phyloP scores from a whole-genome alignment of 2,797 vertebrate species.

The Eulemur mongoz region DNA sequence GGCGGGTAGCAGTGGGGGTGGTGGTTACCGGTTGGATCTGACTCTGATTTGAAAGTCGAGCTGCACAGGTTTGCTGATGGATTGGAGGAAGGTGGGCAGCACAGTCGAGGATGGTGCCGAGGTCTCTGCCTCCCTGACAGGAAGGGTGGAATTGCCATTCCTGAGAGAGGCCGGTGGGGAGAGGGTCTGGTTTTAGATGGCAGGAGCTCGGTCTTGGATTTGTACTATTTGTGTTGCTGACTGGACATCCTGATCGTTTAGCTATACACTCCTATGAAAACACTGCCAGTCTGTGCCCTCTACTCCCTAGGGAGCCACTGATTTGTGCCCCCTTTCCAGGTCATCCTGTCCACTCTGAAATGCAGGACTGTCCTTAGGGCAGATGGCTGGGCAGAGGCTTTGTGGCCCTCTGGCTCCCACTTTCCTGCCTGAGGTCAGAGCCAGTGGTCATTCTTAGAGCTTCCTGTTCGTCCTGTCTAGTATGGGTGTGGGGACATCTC shows the following conservation, averaged over 20 bases:
- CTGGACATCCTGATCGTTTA: fast-evolving
- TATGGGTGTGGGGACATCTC: fast-evolving
- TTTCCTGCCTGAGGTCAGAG: background rate
- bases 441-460: background rate
- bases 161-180: background rate
- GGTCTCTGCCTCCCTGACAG: fast-evolving
- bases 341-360: background rate
- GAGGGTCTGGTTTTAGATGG: fast-evolving
- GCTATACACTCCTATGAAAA: fast-evolving
- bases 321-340: background rate
- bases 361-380: background rate
- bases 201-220: background rate
- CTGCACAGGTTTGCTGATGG: no score
- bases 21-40: background rate
- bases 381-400: fast-evolving
- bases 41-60: background rate
- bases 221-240: fast-evolving
- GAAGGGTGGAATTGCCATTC: fast-evolving
- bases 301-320: fast-evolving
- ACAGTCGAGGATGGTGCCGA: fast-evolving
- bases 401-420: fast-evolving
- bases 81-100: fast-evolving
- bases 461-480: background rate
- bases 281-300: fast-evolving
- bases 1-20: fast-evolving